These are phyloP conservation scores for Scaptomyza hsui DNA, from an alignment of 1,140 invertebrate species.

Conservation along the genomic window DNA sequence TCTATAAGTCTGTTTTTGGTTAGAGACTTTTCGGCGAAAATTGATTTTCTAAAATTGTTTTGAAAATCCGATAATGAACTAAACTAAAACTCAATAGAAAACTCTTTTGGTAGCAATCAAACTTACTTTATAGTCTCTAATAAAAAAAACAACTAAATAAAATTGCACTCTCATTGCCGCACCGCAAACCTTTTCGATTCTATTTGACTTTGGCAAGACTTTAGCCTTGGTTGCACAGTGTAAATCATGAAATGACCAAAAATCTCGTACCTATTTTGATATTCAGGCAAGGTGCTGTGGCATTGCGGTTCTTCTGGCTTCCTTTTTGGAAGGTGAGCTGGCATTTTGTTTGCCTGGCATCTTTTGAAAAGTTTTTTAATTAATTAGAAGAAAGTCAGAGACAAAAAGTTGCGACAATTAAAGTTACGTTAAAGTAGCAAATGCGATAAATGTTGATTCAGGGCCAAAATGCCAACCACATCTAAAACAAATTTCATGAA, in stretches of 20 bases:
- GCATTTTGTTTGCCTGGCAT: conserved; percentile 53
- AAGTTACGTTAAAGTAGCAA: conserved; percentile 64
- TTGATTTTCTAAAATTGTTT: too few species aligned
- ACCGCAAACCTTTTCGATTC: conserved; percentile 61
- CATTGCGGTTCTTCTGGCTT: conserved; percentile 13
- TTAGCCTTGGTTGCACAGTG: conserved; percentile 42
- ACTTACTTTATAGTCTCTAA: not conserved
- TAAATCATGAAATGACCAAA: conserved; percentile 52
- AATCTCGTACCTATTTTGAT: conserved; percentile 28
- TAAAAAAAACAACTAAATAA: conserved; percentile 19
- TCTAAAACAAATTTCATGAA: conserved; percentile 57
- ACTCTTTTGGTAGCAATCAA: not conserved
- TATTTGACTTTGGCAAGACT: conserved; percentile 68
- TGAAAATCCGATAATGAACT: too few species aligned
- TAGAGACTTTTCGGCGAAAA: too few species aligned
- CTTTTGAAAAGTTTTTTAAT: conserved; percentile 73
- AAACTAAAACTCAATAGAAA: not conserved
- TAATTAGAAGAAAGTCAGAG: conserved; percentile 70
- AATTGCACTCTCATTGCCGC: conserved; percentile 50
- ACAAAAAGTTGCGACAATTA: conserved; percentile 70
- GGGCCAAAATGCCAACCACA: conserved; percentile 43
- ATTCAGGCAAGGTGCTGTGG: conserved; percentile 10
- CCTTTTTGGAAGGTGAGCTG: conserved; percentile 53
- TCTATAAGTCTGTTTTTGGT: too few species aligned
- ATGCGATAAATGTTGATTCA: not conserved